Conservation (phyloP, 2,888 invertebrate species). For the Philaethria dido region DNA sequence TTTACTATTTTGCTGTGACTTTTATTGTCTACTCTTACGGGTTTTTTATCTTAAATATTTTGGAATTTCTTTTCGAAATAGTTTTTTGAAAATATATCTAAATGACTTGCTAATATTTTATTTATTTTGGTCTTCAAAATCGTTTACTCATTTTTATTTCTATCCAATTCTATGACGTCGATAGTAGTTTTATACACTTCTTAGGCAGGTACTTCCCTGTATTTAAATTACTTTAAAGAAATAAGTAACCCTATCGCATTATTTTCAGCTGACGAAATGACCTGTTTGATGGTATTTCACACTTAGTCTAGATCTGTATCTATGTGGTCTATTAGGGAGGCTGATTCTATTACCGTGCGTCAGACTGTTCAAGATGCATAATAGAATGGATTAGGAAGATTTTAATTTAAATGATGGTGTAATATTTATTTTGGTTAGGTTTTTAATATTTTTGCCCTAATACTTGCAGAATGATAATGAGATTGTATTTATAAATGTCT, state of each 20-base stretch:
- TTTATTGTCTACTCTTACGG: background rate
- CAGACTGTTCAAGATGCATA: background rate
- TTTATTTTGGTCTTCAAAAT: no score
- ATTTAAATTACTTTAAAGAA: background rate
- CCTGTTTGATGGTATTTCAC: slow-evolving; percentile 42
- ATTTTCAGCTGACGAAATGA: slow-evolving; percentile 34
- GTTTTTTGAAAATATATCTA: no score
- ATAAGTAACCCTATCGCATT: slow-evolving; percentile 10
- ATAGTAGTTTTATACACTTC: background rate
- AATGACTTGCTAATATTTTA: no score
- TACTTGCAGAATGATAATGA: no score
- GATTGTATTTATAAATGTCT: no score
- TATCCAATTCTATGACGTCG: background rate
- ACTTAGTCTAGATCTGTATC: slow-evolving; percentile 20
- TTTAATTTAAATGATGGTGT: background rate
- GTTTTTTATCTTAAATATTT: background rate
- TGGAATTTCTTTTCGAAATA: background rate
- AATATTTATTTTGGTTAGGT: no score
- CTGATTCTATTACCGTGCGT: background rate
- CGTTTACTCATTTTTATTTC: no score
- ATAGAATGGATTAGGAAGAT: background rate
- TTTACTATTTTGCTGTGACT: background rate
- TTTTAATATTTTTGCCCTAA: no score
- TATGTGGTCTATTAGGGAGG: background rate
- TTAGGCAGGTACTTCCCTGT: background rate